A percentile compares a stretch with the other conserved stretches of the same genome.
Conservation (phyloP, 2,113 vertebrate genomes). For the Electrona antarctica region DNA sequence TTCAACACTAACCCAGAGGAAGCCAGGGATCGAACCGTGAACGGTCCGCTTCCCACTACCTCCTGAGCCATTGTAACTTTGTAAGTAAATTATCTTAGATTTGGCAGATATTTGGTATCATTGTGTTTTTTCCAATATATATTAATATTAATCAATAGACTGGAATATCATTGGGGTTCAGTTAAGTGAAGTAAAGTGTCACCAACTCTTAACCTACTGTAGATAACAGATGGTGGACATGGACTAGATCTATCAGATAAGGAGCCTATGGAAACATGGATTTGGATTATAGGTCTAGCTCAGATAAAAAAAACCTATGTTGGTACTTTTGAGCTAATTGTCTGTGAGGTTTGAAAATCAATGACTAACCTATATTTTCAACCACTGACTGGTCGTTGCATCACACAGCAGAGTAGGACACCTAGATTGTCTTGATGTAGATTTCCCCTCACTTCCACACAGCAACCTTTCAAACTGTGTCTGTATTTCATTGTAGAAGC, state of each 20-base stretch:
- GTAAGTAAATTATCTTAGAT: too few relatives aligned
- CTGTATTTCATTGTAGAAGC: neutral
- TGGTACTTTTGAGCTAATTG: constrained; percentile 4
- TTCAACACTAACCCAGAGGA: too few relatives aligned
- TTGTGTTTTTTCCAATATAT: too few relatives aligned
- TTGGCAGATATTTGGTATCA: too few relatives aligned
- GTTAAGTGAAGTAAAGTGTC: neutral
- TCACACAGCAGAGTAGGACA: neutral
- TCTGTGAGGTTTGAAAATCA: constrained; percentile 35
- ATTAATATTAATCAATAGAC: too few relatives aligned
- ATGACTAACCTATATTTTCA: constrained; percentile 32
- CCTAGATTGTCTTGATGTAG: neutral
- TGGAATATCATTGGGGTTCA: too few relatives aligned
- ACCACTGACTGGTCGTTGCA: neutral
- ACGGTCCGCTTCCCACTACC: too few relatives aligned
- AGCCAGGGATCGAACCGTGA: too few relatives aligned
- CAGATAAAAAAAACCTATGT: constrained; percentile 23
- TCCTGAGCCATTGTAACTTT: too few relatives aligned
- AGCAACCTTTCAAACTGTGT: neutral
- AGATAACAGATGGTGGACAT: constrained; percentile 42
- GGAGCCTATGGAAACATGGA: constrained; percentile 25
- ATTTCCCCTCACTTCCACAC: neutral
- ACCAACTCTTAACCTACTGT: neutral
- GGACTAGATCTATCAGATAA: constrained; percentile 18
- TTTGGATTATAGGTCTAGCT: constrained; percentile 44